Base-by-base conservation (phyloP, 2,888 invertebrate genomes). In the Oxyscelio sp. region DNA sequence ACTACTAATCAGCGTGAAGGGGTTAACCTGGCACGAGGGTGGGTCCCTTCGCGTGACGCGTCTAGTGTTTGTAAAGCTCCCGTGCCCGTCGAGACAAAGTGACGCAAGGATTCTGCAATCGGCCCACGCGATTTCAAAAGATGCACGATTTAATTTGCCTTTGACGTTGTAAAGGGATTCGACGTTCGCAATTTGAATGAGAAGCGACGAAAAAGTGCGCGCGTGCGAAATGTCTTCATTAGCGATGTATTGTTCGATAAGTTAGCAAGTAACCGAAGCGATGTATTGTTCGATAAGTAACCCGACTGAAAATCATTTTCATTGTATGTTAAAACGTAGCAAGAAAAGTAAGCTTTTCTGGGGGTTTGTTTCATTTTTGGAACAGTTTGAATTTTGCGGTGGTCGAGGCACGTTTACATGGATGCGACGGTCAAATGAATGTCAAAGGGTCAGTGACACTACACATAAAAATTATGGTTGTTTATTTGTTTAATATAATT, bases 61-160 rank as follows among this genome's bases (percentile, higher is more conserved):
- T 34, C 54, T n/a, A n/a, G n/a, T n/a, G n/a, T n/a, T n/a, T n/a
- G n/a, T 24, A 3, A 34, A 27, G n/a, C 34, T 59, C 48, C 50
- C 61, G 58, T 56, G 54, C 40, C 50, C 4, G 24, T 21, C 11
- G 31, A 22, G 56, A 61, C 13, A 24, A 38, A 43, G 19, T 71
- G 77, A 61, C 59, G 77, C 75, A 77, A 83, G 59, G 73, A 61
- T 78, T 78, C 66, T 59, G 77, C 83, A 78, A 83, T 78, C 83
- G 73, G 45, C 83, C 83, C 78, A 83, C 83, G 56, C 78, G 68
- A 50, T 74, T 68, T 56, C 73, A 63, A 73, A 73, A 83, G 78
- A 78, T 73, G 73, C 77, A 66, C 83, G 83, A 78, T 66, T 83
- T 78, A 77, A 83, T 78, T 78, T 74, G 78, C 83, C 77, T 70